Evolutionary conservation across 1,140 invertebrate species (phyloP).

Genomic region (Leptopilina boulardi): DNA sequence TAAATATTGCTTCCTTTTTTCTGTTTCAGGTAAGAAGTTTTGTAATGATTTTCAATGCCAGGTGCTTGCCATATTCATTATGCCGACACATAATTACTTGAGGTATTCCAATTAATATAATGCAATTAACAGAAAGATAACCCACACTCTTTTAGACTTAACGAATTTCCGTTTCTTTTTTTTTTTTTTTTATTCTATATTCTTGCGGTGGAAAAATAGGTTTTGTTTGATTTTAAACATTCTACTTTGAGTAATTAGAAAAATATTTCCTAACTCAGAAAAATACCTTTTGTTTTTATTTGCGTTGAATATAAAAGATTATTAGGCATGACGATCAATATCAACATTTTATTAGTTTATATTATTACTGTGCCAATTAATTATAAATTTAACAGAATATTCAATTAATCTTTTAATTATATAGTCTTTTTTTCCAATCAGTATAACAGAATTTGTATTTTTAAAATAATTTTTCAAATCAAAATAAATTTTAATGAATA

Average conservation of each 20-base stretch:
- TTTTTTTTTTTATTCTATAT: neutral
- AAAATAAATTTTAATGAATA: too few species aligned
- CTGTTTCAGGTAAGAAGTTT: conserved; percentile 24
- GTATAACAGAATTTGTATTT: too few species aligned
- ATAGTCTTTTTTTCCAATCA: too few species aligned
- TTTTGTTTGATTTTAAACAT: conserved; percentile 4
- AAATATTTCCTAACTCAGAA: neutral
- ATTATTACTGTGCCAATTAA: too few species aligned
- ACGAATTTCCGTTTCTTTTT: conserved; percentile 28
- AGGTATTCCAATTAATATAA: conserved; percentile 20
- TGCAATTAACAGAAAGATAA: conserved; percentile 10
- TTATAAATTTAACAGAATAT: too few species aligned
- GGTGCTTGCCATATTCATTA: conserved; percentile 10
- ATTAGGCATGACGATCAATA: too few species aligned
- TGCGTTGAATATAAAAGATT: too few species aligned
- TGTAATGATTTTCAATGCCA: conserved; percentile 17
- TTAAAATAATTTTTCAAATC: too few species aligned
- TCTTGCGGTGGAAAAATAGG: neutral
- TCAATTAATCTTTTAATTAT: too few species aligned
- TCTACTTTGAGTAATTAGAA: neutral
- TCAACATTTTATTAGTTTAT: too few species aligned
- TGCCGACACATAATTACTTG: conserved; percentile 7
- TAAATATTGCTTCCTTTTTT: neutral
- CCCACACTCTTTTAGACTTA: neutral
- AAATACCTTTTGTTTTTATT: too few species aligned